A percentile compares a stretch with the other conserved stretches of the same genome.
phyloP scores from a whole-genome alignment of 2,888 invertebrate genomes.

The Zaprionus obscuricornis region DNA sequence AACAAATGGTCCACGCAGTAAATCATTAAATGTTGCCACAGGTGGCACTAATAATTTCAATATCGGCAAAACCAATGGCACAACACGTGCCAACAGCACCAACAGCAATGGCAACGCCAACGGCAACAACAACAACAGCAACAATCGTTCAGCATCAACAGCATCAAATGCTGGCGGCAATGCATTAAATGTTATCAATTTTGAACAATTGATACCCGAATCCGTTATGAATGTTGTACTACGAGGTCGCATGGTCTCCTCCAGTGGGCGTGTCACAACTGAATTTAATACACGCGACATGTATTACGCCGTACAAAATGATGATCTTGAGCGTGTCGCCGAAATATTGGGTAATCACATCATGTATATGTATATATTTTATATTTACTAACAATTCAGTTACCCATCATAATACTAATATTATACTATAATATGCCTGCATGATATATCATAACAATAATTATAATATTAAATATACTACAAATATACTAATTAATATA shows the following conservation, averaged over 20 bases:
- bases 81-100: conserved; percentile 24
- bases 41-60: neutral
- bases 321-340: conserved; percentile 83
- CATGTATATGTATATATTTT: neutral
- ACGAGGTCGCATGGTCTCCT: conserved; percentile 65
- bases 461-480: too few species aligned
- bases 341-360: conserved; percentile 80
- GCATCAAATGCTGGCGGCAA: neutral
- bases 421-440: too few species aligned
- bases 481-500: too few species aligned
- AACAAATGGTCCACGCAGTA: conserved; percentile 29
- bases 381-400: too few species aligned
- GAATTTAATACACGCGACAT: conserved; percentile 82
- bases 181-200: conserved; percentile 65
- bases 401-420: too few species aligned
- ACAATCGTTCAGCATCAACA: conserved; percentile 14
- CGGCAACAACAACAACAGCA: neutral
- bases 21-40: conserved; percentile 8
- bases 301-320: conserved; percentile 83
- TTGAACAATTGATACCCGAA: conserved; percentile 82
- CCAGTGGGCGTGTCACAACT: conserved; percentile 65
- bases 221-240: conserved; percentile 82
- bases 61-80: conserved; percentile 42
- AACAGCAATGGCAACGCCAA: neutral
- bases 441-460: too few species aligned